Percentiles rank a stretch among this genome's conserved stretches.
These are phyloP conservation scores for Megaceryle maxima DNA, from an alignment of 2,113 vertebrate genomes.

Conservation along the genomic window DNA sequence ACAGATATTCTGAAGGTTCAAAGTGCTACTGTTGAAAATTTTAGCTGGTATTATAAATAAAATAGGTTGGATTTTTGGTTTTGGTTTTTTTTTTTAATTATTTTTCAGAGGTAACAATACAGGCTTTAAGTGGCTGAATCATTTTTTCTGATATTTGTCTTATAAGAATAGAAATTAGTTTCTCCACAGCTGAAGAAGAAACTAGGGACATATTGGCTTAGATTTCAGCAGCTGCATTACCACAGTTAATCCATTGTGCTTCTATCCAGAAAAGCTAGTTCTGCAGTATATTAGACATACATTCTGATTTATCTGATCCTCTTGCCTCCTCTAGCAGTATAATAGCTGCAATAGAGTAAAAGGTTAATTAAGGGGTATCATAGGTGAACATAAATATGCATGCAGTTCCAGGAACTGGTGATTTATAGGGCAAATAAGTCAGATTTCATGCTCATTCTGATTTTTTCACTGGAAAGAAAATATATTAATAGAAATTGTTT, in stretches of 20 bases:
- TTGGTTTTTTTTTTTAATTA: not conserved
- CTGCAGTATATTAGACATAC: not conserved
- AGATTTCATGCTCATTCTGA: not conserved
- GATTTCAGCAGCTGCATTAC: not conserved
- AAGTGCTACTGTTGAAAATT: not conserved
- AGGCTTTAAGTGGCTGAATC: not conserved
- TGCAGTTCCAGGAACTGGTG: not conserved
- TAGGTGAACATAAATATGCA: not conserved
- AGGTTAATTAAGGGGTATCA: not conserved
- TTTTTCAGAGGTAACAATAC: not conserved
- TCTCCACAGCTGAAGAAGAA: not conserved
- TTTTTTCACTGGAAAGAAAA: not conserved
- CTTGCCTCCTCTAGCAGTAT: not conserved
- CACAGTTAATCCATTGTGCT: fast-evolving
- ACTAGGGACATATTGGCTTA: not conserved
- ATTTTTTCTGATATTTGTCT: not conserved
- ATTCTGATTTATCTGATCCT: not conserved
- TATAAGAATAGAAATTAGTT: not conserved
- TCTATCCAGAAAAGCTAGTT: not conserved
- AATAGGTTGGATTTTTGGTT: too few species aligned
- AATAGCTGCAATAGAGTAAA: not conserved
- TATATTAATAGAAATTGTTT: not conserved
- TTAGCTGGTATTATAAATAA: not conserved
- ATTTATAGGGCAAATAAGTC: not conserved
- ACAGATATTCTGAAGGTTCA: not conserved